Evolutionary conservation across 2,113 vertebrate species (phyloP), one percentile per base, ranked within the genome.

Genomic region (Chaenogobius annularis): DNA sequence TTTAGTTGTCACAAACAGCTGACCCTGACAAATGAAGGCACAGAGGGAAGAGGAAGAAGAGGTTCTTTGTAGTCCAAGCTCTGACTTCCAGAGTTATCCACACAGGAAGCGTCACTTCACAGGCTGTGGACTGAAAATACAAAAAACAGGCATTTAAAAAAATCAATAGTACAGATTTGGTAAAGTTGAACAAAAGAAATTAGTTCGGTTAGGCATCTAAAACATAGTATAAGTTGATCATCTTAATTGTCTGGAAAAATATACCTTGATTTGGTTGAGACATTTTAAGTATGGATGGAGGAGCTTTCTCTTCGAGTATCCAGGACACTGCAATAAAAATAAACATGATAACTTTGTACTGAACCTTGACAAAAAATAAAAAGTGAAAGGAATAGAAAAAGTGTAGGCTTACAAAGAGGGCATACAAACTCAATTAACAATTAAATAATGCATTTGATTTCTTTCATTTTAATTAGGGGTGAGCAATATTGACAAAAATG

Each of bases 241-340:
- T 23, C 26, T 26, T 26, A 17, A 31, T 59, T 59, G 22, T 31
- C 13, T 14, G 22, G 7, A 59, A 31, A 14, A 59, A 66, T 75
- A 55, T 87, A 89, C 83, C 85, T 89, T 81, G n/a, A 75, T 78
- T 64, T 79, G 78, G 58, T 62, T 72, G 70, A 71, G 44, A 66
- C n/a, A 15, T 22, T 75, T 82, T 69, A 82, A 62, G 71, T 84
- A 73, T 91, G 79, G 13, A 56, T 26, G 9, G 92, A 91, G 17
- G 88, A 87, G 74, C 73, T 92, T 66, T 93, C 93, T 82, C 84
- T 87, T 56, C 72, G 80, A 22, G 85, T 91, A 54, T 93, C 90
- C 77, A 90, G 17, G 37, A 82, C 76, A 23, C 91, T 93, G 77
- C 77, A 69, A 73, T 8, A 69, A 15, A 88, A 26, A 59, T 10